Evolutionary conservation across 2,797 vertebrate genomes (phyloP).

Genomic region (Propithecus deckenii): DNA sequence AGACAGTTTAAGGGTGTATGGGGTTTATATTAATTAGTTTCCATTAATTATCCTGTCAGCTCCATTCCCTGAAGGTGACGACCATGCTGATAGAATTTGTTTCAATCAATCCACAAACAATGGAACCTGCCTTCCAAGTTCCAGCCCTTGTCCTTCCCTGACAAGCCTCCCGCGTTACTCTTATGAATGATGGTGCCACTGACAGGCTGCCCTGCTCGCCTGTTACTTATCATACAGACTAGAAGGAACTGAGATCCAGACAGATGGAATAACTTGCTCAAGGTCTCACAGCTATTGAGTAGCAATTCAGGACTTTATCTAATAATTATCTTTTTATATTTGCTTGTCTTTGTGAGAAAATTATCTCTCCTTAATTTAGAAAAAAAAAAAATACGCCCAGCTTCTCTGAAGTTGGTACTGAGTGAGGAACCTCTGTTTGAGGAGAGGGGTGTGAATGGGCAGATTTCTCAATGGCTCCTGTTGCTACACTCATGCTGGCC

Average conservation of each 20-base stretch:
- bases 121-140: background rate
- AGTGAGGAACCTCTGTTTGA: background rate
- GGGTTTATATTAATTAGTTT: conserved; percentile 66
- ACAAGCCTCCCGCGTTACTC: background rate
- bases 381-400: background rate
- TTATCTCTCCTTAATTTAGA: background rate
- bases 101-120: conserved; percentile 57
- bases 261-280: background rate
- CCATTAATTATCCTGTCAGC: conserved; percentile 65
- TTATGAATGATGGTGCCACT: background rate
- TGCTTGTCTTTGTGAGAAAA: conserved; percentile 23
- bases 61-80: conserved; percentile 15
- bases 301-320: background rate
- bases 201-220: background rate
- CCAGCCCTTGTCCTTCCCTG: background rate
- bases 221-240: background rate
- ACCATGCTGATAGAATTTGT: conserved; percentile 41
- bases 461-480: background rate
- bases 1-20: conserved; percentile 47
- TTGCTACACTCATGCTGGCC: background rate
- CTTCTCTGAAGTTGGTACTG: background rate
- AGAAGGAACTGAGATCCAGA: background rate
- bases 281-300: background rate
- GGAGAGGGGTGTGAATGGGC: background rate
- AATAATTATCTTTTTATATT: background rate